Evolutionary conservation across 2,113 vertebrate genomes (phyloP), one percentile per base, ranked within the genome.

Genomic region (Cynoglossus semilaevis): DNA sequence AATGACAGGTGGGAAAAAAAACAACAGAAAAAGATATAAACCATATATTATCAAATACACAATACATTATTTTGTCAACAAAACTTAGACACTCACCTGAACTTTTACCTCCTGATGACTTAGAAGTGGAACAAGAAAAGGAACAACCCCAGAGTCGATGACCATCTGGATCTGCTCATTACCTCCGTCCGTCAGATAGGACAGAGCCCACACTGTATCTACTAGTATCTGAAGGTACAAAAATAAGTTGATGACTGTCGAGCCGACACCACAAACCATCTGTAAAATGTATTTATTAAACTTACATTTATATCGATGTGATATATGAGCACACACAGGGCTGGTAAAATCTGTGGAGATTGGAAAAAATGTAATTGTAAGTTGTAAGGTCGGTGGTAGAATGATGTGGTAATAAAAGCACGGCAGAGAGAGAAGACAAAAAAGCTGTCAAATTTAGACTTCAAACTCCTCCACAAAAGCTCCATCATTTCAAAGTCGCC

Each of bases 91-190:
- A 38, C 71, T 71, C 15, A 98, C 97, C 92, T 99, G 97, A 92
- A 99, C 97, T 94, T 99, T 99, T 57, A 99, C 97, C 88, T 99
- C 97, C 86, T 99, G 95, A 65, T 99, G 95, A 85, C 97, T 98
- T 83, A 99, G 93, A 78, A 99, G 94, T 63, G 97, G 96, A 71
- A 99, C 97, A 57, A 99, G 92, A 89, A 94, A 97, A 22, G 95
- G 97, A 72, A 98, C 96, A 48, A 99, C 96, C 67, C 96, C 96
- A 4, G 97, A 99, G 86, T 99, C 97, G 67, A 98, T 99, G 75
- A 99, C 97, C 97, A 99, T 99, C 85, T 99, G 97, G 90, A 99
- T 99, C 85, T 99, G 97, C 64, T 99, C 97, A 36, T 99, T 98
- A 44, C 97, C 97, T 44, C 97, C 97, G 9, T 99, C 97, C 75